Evolutionary conservation across 2,888 invertebrate genomes (phyloP).

Genomic region (Heliconius hortense): DNA sequence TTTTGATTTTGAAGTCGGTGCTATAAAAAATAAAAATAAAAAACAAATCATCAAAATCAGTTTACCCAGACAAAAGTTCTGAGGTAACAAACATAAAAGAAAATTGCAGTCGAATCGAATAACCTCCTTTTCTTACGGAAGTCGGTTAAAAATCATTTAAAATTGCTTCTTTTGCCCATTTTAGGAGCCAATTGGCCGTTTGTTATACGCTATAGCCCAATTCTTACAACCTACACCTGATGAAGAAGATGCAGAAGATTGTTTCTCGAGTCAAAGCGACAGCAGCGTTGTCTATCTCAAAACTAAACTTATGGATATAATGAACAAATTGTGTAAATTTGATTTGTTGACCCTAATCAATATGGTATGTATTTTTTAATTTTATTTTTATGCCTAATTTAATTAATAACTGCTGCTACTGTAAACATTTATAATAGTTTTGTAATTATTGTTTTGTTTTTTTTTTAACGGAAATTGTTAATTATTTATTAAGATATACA

Average conservation of each 20-base stretch:
- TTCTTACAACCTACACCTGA: conserved; percentile 59
- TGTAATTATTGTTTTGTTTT: neutral
- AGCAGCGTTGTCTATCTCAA: conserved; percentile 54
- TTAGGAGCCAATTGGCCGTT: conserved; percentile 68
- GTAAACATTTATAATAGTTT: neutral
- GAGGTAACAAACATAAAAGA: too few relatives aligned
- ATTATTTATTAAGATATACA: too few relatives aligned
- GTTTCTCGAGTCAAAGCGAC: conserved; percentile 60
- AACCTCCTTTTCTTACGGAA: too few relatives aligned
- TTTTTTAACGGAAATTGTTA: too few relatives aligned
- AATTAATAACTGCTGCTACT: neutral
- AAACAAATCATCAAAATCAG: too few relatives aligned
- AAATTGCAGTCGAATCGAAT: too few relatives aligned
- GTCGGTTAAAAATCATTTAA: too few relatives aligned
- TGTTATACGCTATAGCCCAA: conserved; percentile 63
- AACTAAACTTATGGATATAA: conserved; percentile 54
- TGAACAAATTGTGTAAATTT: conserved; percentile 60
- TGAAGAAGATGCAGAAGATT: conserved; percentile 68
- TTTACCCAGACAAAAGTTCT: too few relatives aligned
- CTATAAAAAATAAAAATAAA: too few relatives aligned
- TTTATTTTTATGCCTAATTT: neutral
- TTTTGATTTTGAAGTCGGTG: too few relatives aligned
- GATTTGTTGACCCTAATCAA: conserved; percentile 53
- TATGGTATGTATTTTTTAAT: conserved; percentile 52
- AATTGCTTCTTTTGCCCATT: neutral